Base-by-base conservation (phyloP, 2,797 vertebrate genomes). In the Tenualosa ilisha region DNA sequence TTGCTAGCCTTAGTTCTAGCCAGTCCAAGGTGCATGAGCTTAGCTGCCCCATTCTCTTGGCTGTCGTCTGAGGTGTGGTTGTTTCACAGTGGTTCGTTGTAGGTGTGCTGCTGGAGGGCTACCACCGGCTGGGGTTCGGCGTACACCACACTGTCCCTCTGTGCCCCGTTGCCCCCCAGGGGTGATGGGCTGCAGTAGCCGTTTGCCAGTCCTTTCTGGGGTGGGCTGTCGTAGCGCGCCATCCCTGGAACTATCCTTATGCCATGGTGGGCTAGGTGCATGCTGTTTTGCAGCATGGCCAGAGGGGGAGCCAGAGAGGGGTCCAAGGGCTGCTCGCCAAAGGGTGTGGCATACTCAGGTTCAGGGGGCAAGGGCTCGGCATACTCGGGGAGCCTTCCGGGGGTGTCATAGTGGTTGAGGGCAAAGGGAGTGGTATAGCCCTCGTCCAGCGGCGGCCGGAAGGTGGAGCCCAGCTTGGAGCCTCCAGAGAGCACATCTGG, bases 331-430 rank as follows among this genome's bases (percentile, higher is more conserved):
- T 89, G 94, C 46, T 97, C 97, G 0, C 89, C 43, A 88, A 97
- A 97, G 0, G 97, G 97, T 0, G 95, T 97, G 83, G 97, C 97
- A 0, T 97, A 97, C 86, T 97, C 97, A 0, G 97, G 96, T 90
- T 97, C 97, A 0, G 95, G 95, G 0, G 94, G 95, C 84, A 97
- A 93, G 0, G 97, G 97, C 89, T 97, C 95, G 0, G 96, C 95
- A 0, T 98, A 97, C 84, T 97, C 96, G 0, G 96, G 95, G 59
- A 94, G 85, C 84, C 91, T 91, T 6, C 94, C 94, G 0, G 97
- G 97, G 0, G 94, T 92, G 37, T 96, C 94, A 0, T 98, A 97
- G 88, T 96, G 96, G 90, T 87, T 93, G 86, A 93, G 83, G 54
- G 94, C 89, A 86, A 96, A 96, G 0, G 97, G 96, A 85, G 96